Evolutionary conservation across 2,888 invertebrate species (phyloP).

Genomic region (Agonum fuliginosum): DNA sequence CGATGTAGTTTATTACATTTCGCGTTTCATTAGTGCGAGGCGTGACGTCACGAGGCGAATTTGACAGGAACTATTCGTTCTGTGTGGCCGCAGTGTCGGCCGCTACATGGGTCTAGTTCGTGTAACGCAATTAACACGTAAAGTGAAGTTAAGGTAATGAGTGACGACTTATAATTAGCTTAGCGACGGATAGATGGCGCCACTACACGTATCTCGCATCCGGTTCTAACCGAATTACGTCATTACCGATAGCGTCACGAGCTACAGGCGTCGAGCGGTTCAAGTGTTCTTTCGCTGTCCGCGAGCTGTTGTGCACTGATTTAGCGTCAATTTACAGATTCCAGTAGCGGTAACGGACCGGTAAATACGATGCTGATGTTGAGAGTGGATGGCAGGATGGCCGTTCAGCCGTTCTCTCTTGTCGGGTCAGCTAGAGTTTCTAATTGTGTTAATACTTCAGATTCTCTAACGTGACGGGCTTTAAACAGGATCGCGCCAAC

Average conservation of each 20-base stretch:
- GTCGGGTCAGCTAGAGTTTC: conserved; percentile 42
- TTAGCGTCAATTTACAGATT: conserved; percentile 55
- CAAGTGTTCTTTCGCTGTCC: conserved; percentile 55
- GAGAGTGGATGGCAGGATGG: not conserved
- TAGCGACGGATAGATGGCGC: conserved; percentile 70
- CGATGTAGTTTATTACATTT: too few relatives aligned
- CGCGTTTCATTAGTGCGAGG: too few relatives aligned
- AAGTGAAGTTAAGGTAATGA: conserved; percentile 71
- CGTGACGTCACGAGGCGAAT: too few relatives aligned
- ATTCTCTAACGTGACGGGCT: conserved; percentile 36
- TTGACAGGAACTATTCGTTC: conserved; percentile 46
- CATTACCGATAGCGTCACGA: conserved; percentile 62
- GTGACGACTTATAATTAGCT: conserved; percentile 72
- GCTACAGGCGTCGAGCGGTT: conserved; percentile 9
- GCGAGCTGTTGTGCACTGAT: conserved; percentile 48
- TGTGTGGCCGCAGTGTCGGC: conserved; percentile 43
- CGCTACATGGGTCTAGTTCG: conserved; percentile 61
- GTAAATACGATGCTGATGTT: conserved; percentile 14
- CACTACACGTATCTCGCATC: conserved; percentile 67
- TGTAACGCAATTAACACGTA: conserved; percentile 66
- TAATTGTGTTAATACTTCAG: conserved; percentile 49
- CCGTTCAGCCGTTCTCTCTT: too few relatives aligned
- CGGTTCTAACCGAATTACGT: conserved; percentile 65
- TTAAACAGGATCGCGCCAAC: conserved; percentile 15
- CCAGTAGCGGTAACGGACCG: conserved; percentile 11